Evolutionary conservation across 2,888 invertebrate genomes (phyloP).

Genomic region (Papilio protenor): DNA sequence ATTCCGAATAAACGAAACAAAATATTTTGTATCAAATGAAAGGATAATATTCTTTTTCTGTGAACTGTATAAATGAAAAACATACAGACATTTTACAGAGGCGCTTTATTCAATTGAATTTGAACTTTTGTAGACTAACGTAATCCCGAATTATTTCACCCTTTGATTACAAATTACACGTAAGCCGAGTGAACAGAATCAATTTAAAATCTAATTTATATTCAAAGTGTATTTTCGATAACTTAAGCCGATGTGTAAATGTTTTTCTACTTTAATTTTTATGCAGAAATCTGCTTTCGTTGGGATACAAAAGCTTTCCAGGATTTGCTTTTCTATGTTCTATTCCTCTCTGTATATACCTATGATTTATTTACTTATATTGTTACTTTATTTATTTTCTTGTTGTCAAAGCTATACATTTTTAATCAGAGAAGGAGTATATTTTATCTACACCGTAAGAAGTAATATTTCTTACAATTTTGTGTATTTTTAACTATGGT

Average conservation of each 20-base stretch:
- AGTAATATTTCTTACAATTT: background rate
- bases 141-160: constrained; percentile 17
- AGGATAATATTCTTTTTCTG: background rate
- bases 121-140: background rate
- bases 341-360: background rate
- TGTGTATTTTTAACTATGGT: background rate
- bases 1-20: background rate
- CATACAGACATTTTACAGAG: background rate
- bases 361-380: no score
- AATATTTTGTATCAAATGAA: background rate
- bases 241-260: constrained; percentile 32
- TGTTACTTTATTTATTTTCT: background rate
- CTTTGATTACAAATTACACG: constrained; percentile 24
- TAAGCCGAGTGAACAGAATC: constrained; percentile 32
- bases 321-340: background rate
- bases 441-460: background rate
- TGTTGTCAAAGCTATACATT: background rate
- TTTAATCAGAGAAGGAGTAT: background rate
- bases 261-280: constrained; percentile 32
- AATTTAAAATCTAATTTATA: constrained; percentile 40
- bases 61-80: background rate
- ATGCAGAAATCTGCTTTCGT: constrained; percentile 4
- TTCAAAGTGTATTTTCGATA: constrained; percentile 29
- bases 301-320: background rate
- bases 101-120: background rate